phyloP scores from a whole-genome alignment of 2,113 vertebrate species.

The Salvelinus namaycush region DNA sequence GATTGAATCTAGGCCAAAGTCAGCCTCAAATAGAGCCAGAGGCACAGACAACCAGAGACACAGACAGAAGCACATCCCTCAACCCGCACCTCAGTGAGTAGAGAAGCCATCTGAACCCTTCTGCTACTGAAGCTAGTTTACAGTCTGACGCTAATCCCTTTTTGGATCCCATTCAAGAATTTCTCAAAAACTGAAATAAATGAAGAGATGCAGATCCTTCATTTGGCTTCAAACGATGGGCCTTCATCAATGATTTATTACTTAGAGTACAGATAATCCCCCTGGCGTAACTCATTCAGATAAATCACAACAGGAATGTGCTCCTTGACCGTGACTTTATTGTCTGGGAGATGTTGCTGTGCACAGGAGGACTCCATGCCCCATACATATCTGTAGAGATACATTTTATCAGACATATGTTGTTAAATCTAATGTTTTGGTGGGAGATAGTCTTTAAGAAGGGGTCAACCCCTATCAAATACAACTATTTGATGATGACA shows the following conservation, averaged over 20 bases:
- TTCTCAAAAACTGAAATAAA: slow-evolving; percentile 21
- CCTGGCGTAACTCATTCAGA: slow-evolving; percentile 12
- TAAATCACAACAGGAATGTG: slow-evolving; percentile 58
- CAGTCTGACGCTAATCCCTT: neutral
- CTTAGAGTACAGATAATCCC: slow-evolving; percentile 34
- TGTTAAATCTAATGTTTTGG: neutral
- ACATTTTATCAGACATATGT: neutral
- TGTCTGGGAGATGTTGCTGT: slow-evolving; percentile 35
- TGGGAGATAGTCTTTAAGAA: neutral
- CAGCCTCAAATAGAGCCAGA: too few species aligned
- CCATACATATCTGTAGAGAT: too few species aligned
- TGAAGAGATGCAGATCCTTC: slow-evolving; percentile 21
- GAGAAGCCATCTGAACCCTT: too few species aligned
- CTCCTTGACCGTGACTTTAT: slow-evolving; percentile 17
- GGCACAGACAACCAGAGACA: too few species aligned
- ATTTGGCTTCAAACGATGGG: slow-evolving; percentile 18
- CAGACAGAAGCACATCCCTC: too few species aligned
- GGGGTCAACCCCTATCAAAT: neutral
- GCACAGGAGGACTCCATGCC: slow-evolving; percentile 22
- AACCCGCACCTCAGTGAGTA: too few species aligned
- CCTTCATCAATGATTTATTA: slow-evolving; percentile 34
- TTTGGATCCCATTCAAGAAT: slow-evolving; percentile 41
- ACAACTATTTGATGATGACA: too few species aligned
- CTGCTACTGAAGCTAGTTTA: too few species aligned
- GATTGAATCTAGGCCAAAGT: too few species aligned